phyloP scores from a whole-genome alignment of 2,797 vertebrate species.

The Spinibarbus caldwelli region DNA sequence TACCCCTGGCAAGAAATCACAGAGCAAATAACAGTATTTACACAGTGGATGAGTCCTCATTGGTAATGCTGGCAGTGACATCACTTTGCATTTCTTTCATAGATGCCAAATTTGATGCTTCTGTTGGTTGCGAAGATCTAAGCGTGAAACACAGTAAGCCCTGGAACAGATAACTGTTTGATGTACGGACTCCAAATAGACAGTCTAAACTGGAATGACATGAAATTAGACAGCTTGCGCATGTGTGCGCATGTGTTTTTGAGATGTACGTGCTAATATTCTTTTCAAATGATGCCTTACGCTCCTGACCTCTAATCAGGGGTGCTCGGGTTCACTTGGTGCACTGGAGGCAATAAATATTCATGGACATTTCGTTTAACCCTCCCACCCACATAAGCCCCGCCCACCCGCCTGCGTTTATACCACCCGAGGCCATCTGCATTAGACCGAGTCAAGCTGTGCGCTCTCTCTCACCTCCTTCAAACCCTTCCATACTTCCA shows the following conservation, averaged over 20 bases:
- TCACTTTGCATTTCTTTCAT: slow-evolving; percentile 44
- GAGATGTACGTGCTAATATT: not conserved
- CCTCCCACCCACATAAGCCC: slow-evolving; percentile 31
- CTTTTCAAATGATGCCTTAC: slow-evolving; percentile 17
- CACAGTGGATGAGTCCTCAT: slow-evolving; percentile 47
- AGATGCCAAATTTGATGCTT: slow-evolving; percentile 43
- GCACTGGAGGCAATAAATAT: slow-evolving; percentile 79
- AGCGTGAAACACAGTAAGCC: slow-evolving; percentile 43
- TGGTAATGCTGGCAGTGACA: slow-evolving; percentile 50
- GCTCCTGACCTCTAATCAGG: slow-evolving; percentile 66
- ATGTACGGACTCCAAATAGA: slow-evolving; percentile 46
- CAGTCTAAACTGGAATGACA: slow-evolving; percentile 13
- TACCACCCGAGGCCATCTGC: slow-evolving; percentile 76
- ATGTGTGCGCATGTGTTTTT: not conserved
- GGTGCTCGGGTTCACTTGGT: slow-evolving; percentile 70
- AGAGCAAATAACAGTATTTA: slow-evolving; percentile 53
- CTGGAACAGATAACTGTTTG: slow-evolving; percentile 52
- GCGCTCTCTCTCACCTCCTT: slow-evolving; percentile 67
- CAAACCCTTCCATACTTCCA: slow-evolving; percentile 66
- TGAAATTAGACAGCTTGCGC: not conserved
- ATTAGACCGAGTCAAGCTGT: slow-evolving; percentile 77
- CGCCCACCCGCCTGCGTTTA: slow-evolving; percentile 71
- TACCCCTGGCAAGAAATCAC: slow-evolving; percentile 54
- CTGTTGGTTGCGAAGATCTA: slow-evolving; percentile 47
- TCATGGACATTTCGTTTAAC: slow-evolving; percentile 65